phyloP scores from a whole-genome alignment of 2,888 invertebrate genomes.

The Phymatocera aterrima region DNA sequence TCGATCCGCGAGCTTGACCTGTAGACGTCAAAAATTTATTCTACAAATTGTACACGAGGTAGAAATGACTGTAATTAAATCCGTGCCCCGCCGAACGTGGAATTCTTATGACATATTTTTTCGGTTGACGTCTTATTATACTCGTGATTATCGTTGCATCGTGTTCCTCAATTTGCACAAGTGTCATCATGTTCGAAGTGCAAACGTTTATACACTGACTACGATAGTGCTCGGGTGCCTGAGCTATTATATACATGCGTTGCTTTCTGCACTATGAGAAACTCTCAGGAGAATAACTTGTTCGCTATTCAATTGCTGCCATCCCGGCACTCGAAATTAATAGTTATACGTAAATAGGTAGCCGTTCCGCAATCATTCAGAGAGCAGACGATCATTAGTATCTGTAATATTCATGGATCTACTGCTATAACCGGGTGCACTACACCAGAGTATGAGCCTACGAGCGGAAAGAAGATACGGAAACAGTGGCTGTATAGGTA shows the following conservation, averaged over 20 bases:
- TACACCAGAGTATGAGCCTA: too few species aligned
- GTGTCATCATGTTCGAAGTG: not conserved
- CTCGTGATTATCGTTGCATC: not conserved
- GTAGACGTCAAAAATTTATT: not conserved
- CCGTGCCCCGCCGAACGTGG: too few species aligned
- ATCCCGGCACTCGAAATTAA: not conserved
- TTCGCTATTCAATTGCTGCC: constrained; percentile 5
- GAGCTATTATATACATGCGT: not conserved
- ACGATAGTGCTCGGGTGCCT: not conserved
- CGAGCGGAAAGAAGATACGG: not conserved
- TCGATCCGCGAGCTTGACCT: not conserved
- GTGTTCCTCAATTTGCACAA: not conserved
- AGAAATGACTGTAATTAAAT: not conserved
- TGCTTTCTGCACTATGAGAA: not conserved
- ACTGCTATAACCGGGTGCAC: too few species aligned
- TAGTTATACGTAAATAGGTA: not conserved
- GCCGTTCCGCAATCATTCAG: constrained; percentile 2
- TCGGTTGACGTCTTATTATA: too few species aligned
- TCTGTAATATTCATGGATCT: not conserved
- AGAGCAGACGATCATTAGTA: not conserved
- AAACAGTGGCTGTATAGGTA: not conserved
- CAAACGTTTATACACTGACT: not conserved
- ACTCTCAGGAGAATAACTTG: not conserved
- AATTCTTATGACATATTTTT: not conserved
- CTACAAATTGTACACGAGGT: not conserved